A percentile compares a stretch with the other conserved stretches of the same genome.
Conservation (phyloP, 2,888 invertebrate species). For the Tipula lateralis region DNA sequence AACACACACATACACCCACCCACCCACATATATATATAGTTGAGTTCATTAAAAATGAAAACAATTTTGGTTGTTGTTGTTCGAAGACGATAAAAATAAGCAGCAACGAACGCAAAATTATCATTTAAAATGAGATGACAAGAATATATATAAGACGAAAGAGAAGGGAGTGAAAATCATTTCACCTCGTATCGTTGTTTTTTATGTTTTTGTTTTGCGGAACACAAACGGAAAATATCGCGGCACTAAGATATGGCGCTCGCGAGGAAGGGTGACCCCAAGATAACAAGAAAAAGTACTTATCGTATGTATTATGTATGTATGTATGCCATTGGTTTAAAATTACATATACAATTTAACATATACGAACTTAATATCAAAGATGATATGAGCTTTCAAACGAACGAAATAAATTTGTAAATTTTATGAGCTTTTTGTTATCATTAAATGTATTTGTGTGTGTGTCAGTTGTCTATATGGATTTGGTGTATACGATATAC, state of each 20-base stretch:
- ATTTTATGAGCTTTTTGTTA: not conserved
- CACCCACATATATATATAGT: not conserved
- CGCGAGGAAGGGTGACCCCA: not conserved
- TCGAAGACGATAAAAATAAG: not conserved
- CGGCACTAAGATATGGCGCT: not conserved
- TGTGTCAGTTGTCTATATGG: not conserved
- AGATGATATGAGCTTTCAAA: not conserved
- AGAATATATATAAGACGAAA: no score
- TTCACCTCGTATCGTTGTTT: not conserved
- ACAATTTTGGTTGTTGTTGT: not conserved
- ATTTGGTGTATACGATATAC: not conserved
- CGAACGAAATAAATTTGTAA: not conserved
- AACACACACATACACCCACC: no score
- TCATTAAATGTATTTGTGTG: not conserved
- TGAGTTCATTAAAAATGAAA: not conserved
- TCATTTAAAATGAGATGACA: not conserved
- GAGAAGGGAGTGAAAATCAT: no score
- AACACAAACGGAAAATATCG: no score
- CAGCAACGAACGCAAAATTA: not conserved
- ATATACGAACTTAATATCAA: not conserved
- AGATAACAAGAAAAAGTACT: not conserved
- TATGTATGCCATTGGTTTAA: not conserved
- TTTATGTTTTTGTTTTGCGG: slow-evolving; percentile 7
- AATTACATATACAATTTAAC: not conserved
- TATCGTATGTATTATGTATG: not conserved